Evolutionary conservation across 2,797 vertebrate species (phyloP).

Genomic region (Pangasius larnaudii): DNA sequence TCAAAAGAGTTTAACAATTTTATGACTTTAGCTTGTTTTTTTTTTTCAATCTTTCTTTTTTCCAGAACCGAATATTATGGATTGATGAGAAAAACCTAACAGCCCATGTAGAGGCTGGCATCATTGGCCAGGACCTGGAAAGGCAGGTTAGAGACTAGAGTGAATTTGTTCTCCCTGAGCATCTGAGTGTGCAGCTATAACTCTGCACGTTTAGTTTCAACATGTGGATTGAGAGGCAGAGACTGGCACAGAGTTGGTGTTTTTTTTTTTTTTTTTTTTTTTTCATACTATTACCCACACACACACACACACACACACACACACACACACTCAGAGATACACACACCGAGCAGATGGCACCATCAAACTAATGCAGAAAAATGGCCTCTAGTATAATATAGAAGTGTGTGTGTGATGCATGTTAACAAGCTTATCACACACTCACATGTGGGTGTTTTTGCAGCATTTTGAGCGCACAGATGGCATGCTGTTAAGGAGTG

Average conservation of each 20-base stretch:
- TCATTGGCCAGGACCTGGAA: slow-evolving; percentile 96
- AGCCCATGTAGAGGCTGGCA: slow-evolving; percentile 92
- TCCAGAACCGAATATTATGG: slow-evolving; percentile 95
- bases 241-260: not conserved
- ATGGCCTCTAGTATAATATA: slow-evolving; percentile 85
- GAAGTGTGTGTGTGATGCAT: slow-evolving; percentile 73
- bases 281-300: slow-evolving; percentile 20
- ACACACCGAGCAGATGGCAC: slow-evolving; percentile 85
- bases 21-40: slow-evolving; percentile 23
- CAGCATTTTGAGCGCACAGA: slow-evolving; percentile 79
- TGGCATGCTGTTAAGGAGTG: slow-evolving; percentile 85
- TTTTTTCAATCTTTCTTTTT: not conserved
- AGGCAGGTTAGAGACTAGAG: slow-evolving; percentile 81
- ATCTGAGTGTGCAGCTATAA: slow-evolving; percentile 8
- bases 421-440: slow-evolving; percentile 72
- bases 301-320: not conserved
- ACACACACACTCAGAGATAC: not conserved
- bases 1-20: not conserved
- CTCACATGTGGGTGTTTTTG: slow-evolving; percentile 69
- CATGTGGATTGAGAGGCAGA: slow-evolving; percentile 33
- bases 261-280: not conserved
- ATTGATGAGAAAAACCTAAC: slow-evolving; percentile 98
- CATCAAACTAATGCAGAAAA: slow-evolving; percentile 91
- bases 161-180: not conserved
- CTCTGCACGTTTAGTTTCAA: slow-evolving; percentile 21